Evolutionary conservation across 2,797 vertebrate genomes (phyloP), one percentile per base, ranked within the genome.

Genomic region (Macrochelys suwanniensis): DNA sequence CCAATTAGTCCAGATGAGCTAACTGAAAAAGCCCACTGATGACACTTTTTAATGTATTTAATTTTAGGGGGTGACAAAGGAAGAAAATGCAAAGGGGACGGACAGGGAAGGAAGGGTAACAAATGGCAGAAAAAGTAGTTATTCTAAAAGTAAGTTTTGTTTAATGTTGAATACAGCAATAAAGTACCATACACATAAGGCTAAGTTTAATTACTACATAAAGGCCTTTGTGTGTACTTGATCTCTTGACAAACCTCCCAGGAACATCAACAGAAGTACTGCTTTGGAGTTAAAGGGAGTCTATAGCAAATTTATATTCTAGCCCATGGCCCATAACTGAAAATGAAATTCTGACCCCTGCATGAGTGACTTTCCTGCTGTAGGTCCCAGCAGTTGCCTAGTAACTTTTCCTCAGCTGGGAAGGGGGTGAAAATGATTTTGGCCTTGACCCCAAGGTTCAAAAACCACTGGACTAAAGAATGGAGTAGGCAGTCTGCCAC

Each of bases 1-100:
- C 59, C 88, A 7, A 31, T 95, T 88, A 89, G 83, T 90, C 84
- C 85, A 88, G 90, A 88, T 83, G 85, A 81, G 88, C 95, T 94
- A 47, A 9, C 7, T 47, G 7, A 47, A 47, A 47, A 94, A 90
- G n/a, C 50, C 88, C 77, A 78, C 79, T 82, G 53, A 65, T 47
- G 16, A 25, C 23, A 56, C 12, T 42, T 42, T 82, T 74, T 31
- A 87, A 87, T 17, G 82, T 17, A 65, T 17, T n/a, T 16, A 65
- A 68, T n/a, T 68, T 7, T 17, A 68, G 33, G 7, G 12, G 33
- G 3, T 68, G 17, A 16, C 4, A 68, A 37, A 8, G 15, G 33
- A n/a, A 68, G 13, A n/a, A 19, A n/a, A 16, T 68, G 33, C 26
- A 28, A 10, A 57, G 56, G 3, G 25, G 25, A 11, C 10, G 25